Evolutionary conservation across 2,888 invertebrate genomes (phyloP).

Genomic region (Drosophila siamana): DNA sequence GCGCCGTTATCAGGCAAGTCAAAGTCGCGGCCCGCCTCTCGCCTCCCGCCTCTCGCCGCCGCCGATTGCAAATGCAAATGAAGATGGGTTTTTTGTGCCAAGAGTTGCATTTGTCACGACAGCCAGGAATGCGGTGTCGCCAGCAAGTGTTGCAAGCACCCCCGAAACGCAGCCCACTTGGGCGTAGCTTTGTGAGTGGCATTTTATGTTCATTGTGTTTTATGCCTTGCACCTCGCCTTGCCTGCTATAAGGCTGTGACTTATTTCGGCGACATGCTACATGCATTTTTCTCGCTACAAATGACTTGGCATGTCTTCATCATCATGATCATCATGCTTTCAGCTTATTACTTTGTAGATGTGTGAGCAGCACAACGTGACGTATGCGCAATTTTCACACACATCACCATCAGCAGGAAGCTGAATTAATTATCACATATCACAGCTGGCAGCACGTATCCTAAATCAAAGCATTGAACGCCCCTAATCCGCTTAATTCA

Average conservation of each 20-base stretch:
- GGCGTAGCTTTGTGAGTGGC: conserved; percentile 71
- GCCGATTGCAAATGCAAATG: conserved; percentile 49
- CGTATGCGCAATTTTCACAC: neutral
- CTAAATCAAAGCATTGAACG: conserved; percentile 77
- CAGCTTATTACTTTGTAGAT: conserved; percentile 77
- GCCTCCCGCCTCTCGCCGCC: neutral
- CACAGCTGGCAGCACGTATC: conserved; percentile 65
- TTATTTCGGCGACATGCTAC: conserved; percentile 67
- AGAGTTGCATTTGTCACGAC: conserved; percentile 59
- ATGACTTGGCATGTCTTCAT: conserved; percentile 58
- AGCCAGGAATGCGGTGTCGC: conserved; percentile 55
- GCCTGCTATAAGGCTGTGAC: conserved; percentile 52
- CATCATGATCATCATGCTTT: conserved; percentile 58
- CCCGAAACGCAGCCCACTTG: neutral
- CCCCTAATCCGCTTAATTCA: conserved; percentile 76
- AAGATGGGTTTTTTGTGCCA: conserved; percentile 38
- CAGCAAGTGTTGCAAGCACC: conserved; percentile 39
- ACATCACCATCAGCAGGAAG: conserved; percentile 28
- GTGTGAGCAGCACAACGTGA: conserved; percentile 7
- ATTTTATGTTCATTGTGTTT: conserved; percentile 81
- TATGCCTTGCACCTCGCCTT: conserved; percentile 53
- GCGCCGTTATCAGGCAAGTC: conserved; percentile 56
- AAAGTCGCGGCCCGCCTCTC: neutral
- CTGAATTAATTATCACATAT: conserved; percentile 75
- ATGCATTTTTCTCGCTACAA: conserved; percentile 64